phyloP scores from a whole-genome alignment of 2,113 vertebrate species.

The Amblyornis subalaris region DNA sequence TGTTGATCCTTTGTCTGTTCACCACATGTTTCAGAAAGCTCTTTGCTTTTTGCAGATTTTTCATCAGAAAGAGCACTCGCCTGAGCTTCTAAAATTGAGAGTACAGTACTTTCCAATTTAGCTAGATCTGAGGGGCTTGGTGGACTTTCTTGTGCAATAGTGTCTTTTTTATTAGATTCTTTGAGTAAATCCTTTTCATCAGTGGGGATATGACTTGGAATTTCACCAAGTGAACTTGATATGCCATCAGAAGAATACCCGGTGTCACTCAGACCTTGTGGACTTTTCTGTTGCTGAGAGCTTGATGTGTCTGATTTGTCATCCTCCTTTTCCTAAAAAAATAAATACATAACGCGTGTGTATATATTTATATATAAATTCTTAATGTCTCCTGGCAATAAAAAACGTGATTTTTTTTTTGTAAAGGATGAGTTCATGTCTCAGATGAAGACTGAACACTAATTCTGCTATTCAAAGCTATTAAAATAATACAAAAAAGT shows the following conservation, averaged over 20 bases:
- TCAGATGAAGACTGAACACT: neutral
- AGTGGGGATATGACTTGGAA: constrained; percentile 75
- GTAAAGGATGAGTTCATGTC: neutral
- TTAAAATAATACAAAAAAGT: neutral
- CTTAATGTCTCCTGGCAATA: constrained; percentile 26
- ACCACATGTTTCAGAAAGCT: constrained; percentile 36
- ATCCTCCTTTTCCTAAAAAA: constrained; percentile 80
- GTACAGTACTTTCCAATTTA: constrained; percentile 90
- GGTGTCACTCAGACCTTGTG: constrained; percentile 82
- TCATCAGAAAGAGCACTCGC: constrained; percentile 67
- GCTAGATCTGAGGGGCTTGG: constrained; percentile 89
- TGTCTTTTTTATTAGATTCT: constrained; percentile 74
- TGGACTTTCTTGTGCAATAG: constrained; percentile 78
- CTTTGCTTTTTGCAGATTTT: constrained; percentile 61
- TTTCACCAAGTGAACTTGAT: constrained; percentile 82
- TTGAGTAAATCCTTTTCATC: constrained; percentile 78
- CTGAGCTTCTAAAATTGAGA: constrained; percentile 92
- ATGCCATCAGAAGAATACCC: constrained; percentile 84
- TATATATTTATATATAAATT: constrained; percentile 56
- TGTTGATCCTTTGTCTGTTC: constrained; percentile 73
- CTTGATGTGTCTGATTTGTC: constrained; percentile 79
- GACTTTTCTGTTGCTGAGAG: constrained; percentile 81
- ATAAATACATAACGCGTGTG: constrained; percentile 58
- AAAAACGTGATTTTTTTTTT: neutral
- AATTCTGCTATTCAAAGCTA: neutral